Evolutionary conservation across 1,140 invertebrate species (phyloP), one percentile per base, ranked within the genome.

Genomic region (Drosophila burlai): DNA sequence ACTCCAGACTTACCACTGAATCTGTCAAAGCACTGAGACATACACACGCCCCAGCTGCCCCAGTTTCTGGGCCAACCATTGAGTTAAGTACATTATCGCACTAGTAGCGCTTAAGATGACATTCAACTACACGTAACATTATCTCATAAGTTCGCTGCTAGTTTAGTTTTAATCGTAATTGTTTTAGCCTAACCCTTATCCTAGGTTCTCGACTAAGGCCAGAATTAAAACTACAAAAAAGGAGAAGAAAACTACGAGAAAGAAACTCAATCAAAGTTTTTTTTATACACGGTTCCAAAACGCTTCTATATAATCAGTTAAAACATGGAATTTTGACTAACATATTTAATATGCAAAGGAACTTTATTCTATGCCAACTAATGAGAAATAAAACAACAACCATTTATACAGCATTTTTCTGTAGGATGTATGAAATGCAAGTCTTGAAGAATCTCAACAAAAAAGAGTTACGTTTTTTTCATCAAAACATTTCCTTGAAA

Each of bases 11-110:
- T 93, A 83, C 92, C 92, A 76, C 77, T 93, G 83, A 93, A 93
- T 91, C 83, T 93, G 76, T 93, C 92, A 71, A 93, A 93, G 71
- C 92, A 93, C 84, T 93, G 77, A 92, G 76, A 83, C 67, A 86
- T 59, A 78, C 55, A 58, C 60, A 65, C 68, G 80, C 59, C 66
- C 79, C 83, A 83, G 84, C 75, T 67, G 75, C 63, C 79, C 79
- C 78, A 85, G 84, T 90, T 83, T 75, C 63, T 81, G 78, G 66
- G 85, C 77, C 76, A 76, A 72, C 66, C 77, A 47, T 87, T 58
- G 81, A 90, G 78, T 89, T 89, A 85, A 89, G 81, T 79, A 85
- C 83, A 80, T 86, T 66, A 76, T 52, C 65, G 83, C 83, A 86
- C 85, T 84, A 90, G 69, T 87, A 87, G 81, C 68, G 64, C 66